Base-by-base conservation (phyloP, 2,113 vertebrate species). In the Cynopterus brachyotis region DNA sequence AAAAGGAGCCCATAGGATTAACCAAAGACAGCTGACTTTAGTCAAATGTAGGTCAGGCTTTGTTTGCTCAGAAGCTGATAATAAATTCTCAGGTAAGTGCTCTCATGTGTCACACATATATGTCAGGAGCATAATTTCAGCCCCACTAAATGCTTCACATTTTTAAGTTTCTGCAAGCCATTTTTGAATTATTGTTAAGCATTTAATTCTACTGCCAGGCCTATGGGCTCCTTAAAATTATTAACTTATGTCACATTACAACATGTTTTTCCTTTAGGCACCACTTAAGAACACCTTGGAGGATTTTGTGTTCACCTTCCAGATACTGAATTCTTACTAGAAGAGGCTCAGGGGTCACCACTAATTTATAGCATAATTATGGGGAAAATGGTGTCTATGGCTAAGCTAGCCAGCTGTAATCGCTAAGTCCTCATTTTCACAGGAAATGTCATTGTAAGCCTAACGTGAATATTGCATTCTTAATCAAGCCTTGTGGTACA, bases 71-170 rank as follows among this genome's bases (percentile, higher is more conserved):
- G 98, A 98, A 98, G 96, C 96, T 97, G 95, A 98, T 98, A 98
- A 99, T 99, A 99, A 98, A 99, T 99, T 99, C 98, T 98, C 98
- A 99, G 98, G 98, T 99, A 99, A 99, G 98, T 98, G 98, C 98
- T 99, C 98, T 99, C 98, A 32, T 98, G 98, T 98, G 98, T 98
- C 98, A 98, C 98, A 98, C 98, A 97, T 98, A 98, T 96, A 98
- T 98, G 98, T 98, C 98, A 98, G 97, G 96, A 98, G 98, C 98
- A 97, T 98, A 98, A 98, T 99, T 99, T 98, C 97, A 89, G 97
- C 96, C 97, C 66, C 93, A 97, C 98, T 98, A 98, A 98, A 98
- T 98, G 98, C 98, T 98, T 98, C 98, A 98, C 98, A 97, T 98
- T 98, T 98, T 98, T 98, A 98, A 97, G 98, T 98, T 98, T 98